These are phyloP conservation scores for Stigmatopora argus DNA, from an alignment of 2,113 vertebrate species.

Conservation along the genomic window DNA sequence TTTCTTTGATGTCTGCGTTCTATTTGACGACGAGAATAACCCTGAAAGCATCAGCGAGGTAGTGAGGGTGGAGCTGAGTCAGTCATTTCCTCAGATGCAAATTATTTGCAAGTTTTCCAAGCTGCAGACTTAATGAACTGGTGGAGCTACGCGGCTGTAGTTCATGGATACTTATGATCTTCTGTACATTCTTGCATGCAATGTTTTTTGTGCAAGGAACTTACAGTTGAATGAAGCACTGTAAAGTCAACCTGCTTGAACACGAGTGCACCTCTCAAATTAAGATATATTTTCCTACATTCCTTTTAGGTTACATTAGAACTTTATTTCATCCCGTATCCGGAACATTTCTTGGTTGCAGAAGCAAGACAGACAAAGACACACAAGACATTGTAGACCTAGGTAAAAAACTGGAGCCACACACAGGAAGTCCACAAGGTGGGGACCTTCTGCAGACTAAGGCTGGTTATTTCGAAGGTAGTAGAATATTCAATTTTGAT, in stretches of 20 bases:
- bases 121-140: constrained; percentile 20
- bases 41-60: constrained; percentile 10
- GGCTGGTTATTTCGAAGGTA: too few species aligned
- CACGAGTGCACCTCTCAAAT: background rate
- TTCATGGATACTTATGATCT: constrained; percentile 6
- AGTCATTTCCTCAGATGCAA: constrained; percentile 20
- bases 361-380: too few species aligned
- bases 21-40: constrained; percentile 24
- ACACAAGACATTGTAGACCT: too few species aligned
- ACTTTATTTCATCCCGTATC: too few species aligned
- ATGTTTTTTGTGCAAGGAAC: constrained; percentile 5
- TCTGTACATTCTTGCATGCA: constrained; percentile 8
- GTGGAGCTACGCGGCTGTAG: background rate
- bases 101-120: constrained; percentile 15
- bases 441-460: too few species aligned
- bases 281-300: background rate
- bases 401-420: too few species aligned
- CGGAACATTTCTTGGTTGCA: too few species aligned
- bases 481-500: too few species aligned
- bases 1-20: constrained; percentile 44
- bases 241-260: background rate
- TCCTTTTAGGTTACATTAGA: background rate
- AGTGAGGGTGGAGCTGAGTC: constrained; percentile 2
- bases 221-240: background rate
- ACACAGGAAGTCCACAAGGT: too few species aligned